Percentiles rank a stretch among this genome's conserved stretches.
Evolutionary conservation across 2,113 vertebrate genomes (phyloP).

Genomic region (Noctilio leporinus): DNA sequence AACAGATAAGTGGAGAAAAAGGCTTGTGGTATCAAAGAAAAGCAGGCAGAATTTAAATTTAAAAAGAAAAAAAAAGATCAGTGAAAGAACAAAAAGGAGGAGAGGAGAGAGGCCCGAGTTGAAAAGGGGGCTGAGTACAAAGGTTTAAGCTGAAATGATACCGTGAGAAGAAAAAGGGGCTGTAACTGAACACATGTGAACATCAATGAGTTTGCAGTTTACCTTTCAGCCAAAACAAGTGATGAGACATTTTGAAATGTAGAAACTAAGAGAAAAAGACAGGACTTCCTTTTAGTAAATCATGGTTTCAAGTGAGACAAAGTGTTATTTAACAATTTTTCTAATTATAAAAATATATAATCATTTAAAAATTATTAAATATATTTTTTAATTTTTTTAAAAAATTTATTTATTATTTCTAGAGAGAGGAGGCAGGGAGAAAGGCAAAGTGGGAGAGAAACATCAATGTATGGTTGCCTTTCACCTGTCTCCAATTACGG

Average conservation of each 20-base stretch:
- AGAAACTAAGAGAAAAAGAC: not conserved
- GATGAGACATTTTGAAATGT: not conserved
- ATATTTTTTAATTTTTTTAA: no score
- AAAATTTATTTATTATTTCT: no score
- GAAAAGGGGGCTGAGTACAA: not conserved
- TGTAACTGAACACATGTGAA: not conserved
- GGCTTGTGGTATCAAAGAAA: not conserved
- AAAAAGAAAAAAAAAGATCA: not conserved
- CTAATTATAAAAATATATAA: not conserved
- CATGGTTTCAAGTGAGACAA: not conserved
- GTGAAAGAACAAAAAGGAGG: not conserved
- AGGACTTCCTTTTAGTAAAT: not conserved
- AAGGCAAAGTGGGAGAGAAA: no score
- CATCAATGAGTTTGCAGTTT: not conserved
- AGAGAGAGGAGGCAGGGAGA: no score
- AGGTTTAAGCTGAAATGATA: not conserved
- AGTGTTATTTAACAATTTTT: not conserved
- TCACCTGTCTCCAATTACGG: no score
- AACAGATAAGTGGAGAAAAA: not conserved
- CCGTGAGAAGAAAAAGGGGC: not conserved
- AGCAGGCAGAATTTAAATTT: not conserved
- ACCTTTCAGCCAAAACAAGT: not conserved
- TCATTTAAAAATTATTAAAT: constrained; percentile 9
- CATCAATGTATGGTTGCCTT: no score
- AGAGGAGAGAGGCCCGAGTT: not conserved